Percentiles rank a stretch among this genome's conserved stretches.
Conservation (phyloP, 2,888 invertebrate genomes). For the Thyatira batis region DNA sequence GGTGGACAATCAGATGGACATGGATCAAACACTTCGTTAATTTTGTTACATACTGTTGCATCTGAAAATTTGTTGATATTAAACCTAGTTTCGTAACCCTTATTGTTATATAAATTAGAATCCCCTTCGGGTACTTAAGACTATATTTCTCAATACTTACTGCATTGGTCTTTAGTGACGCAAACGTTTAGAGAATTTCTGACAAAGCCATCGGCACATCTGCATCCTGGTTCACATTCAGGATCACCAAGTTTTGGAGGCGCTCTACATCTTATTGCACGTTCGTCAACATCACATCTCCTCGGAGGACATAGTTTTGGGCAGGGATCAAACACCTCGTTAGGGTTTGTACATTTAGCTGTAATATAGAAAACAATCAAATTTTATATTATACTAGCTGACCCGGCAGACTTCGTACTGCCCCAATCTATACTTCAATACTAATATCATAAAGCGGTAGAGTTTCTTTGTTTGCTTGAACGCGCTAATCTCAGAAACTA, state of each 20-base stretch:
- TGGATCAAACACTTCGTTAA: too few species aligned
- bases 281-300: slow-evolving; percentile 33
- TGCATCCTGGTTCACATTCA: slow-evolving; percentile 34
- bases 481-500: too few species aligned
- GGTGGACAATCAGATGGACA: too few species aligned
- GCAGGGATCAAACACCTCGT: slow-evolving; percentile 37
- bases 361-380: neutral
- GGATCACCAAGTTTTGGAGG: slow-evolving; percentile 34
- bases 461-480: too few species aligned
- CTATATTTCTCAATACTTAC: slow-evolving; percentile 31
- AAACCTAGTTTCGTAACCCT: too few species aligned
- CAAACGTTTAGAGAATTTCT: slow-evolving; percentile 32
- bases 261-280: slow-evolving; percentile 24
- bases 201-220: slow-evolving; percentile 30
- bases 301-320: slow-evolving; percentile 33
- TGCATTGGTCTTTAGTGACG: slow-evolving; percentile 33
- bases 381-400: too few species aligned
- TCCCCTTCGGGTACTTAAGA: too few species aligned
- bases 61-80: neutral
- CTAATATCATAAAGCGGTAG: too few species aligned
- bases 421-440: too few species aligned
- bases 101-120: too few species aligned
- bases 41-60: too few species aligned
- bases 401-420: too few species aligned
- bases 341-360: slow-evolving; percentile 16